These are phyloP conservation scores for Thunnus albacares DNA, from an alignment of 2,797 vertebrate species.

Conservation along the genomic window DNA sequence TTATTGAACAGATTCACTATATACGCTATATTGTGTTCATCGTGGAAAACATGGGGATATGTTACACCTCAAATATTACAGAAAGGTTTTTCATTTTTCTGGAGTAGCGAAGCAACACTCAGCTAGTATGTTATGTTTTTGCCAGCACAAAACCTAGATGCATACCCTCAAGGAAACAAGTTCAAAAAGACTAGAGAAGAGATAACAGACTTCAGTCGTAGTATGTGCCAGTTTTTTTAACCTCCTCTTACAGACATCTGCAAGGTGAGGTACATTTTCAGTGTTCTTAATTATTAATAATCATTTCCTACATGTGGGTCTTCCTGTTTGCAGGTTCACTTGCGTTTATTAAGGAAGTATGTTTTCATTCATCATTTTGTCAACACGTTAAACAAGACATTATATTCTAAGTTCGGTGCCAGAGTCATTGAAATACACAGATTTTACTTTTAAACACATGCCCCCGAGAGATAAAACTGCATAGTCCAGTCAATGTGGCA, in stretches of 20 bases:
- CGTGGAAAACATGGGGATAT: background rate
- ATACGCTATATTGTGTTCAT: background rate
- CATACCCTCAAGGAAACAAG: conserved; percentile 25
- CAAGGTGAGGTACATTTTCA: background rate
- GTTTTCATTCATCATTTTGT: background rate
- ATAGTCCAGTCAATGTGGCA: background rate
- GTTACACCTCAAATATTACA: background rate
- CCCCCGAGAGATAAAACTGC: background rate
- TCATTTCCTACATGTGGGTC: background rate
- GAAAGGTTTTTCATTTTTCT: background rate
- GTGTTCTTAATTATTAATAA: background rate
- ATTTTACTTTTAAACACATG: background rate
- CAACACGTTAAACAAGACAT: background rate
- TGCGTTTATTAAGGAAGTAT: background rate
- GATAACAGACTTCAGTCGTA: conserved; percentile 7
- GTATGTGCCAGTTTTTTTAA: background rate
- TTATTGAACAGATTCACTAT: background rate
- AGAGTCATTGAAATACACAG: background rate
- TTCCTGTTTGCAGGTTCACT: background rate
- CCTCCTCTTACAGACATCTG: too few relatives aligned
- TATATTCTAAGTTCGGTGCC: background rate
- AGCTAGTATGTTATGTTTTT: conserved; percentile 9
- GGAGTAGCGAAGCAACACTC: conserved; percentile 25
- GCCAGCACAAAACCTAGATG: background rate
- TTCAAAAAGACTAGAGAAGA: background rate